Evolutionary conservation across 2,888 invertebrate genomes (phyloP).

Genomic region (Rhaphigaster nebulosa): DNA sequence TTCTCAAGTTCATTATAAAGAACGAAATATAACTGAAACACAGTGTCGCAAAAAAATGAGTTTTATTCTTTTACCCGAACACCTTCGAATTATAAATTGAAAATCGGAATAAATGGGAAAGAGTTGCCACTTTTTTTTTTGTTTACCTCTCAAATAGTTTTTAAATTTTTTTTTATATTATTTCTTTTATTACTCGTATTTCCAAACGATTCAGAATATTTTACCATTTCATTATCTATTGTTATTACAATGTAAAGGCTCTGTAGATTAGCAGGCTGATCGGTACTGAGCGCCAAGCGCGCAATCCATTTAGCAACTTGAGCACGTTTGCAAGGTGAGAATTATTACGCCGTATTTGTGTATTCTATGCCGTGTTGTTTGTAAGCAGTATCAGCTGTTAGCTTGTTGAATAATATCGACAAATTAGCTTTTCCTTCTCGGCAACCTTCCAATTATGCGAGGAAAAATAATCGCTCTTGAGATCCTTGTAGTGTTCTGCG

Average conservation of each 20-base stretch:
- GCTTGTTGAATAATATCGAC: not conserved
- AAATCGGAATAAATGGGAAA: too few relatives aligned
- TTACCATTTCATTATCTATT: too few relatives aligned
- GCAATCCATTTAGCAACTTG: not conserved
- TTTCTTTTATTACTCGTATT: too few relatives aligned
- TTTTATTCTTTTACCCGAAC: too few relatives aligned
- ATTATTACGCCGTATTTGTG: conserved; percentile 19
- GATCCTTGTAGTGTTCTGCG: not conserved
- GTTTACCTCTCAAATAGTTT: too few relatives aligned
- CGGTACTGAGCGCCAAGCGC: not conserved
- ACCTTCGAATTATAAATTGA: too few relatives aligned
- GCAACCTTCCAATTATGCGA: not conserved
- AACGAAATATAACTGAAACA: too few relatives aligned
- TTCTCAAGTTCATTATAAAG: too few relatives aligned
- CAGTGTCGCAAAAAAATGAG: too few relatives aligned
- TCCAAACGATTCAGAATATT: too few relatives aligned
- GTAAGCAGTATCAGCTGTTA: not conserved
- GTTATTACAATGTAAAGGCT: not conserved
- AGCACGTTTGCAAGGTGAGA: conserved; percentile 1
- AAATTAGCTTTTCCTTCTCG: conserved; percentile 24
- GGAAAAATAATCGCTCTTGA: not conserved
- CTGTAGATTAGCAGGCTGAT: not conserved
- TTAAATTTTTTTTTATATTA: too few relatives aligned
- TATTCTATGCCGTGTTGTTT: not conserved
- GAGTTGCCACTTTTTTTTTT: too few relatives aligned